Evolutionary conservation across 2,888 invertebrate genomes (phyloP), one percentile per base, ranked within the genome.

Genomic region (Macrophya alboannulata): DNA sequence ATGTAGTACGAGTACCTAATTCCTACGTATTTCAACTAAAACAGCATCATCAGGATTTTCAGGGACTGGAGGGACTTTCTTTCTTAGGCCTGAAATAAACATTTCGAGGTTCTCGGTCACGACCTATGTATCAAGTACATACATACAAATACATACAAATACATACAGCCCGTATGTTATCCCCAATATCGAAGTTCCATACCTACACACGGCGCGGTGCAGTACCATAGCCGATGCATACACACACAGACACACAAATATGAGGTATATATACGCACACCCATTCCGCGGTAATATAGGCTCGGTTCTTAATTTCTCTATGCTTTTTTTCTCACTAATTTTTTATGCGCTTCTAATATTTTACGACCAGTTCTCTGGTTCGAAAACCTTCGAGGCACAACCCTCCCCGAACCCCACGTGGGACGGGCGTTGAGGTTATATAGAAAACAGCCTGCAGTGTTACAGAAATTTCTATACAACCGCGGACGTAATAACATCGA

Each of bases 271-370:
- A 51, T 37, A 55, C n/a, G 17, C 77, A 79, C 31, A 79, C 15
- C 9, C 5, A 72, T 77, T 51, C 51, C 72, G 72, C 72, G 10
- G 51, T 17, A 77, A 40, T 43, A 43, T 43, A 59, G 59, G 40
- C 79, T 81, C 81, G 59, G 59, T 62, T 62, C 81, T 81, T 62
- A 62, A 59, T 62, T 62, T 81, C 81, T 81, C 25, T 43, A 21
- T 81, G 62, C 43, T 81, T 62, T 81, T 62, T 81, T 59, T 81
- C 62, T 62, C 62, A 81, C 81, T 81, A 81, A 81, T 81, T 81
- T 81, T 81, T 81, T 81, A 81, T 81, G 81, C 43, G 81, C 81
- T 81, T 81, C 62, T 37, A 62, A 81, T 81, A 81, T 81, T 81
- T 81, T 81, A 81, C 81, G 81, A 81, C 81, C 81, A 59, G 81